Percentiles rank a stretch among this genome's conserved stretches.
phyloP scores from a whole-genome alignment of 2,888 invertebrate species.

The Pheosia gnoma region DNA sequence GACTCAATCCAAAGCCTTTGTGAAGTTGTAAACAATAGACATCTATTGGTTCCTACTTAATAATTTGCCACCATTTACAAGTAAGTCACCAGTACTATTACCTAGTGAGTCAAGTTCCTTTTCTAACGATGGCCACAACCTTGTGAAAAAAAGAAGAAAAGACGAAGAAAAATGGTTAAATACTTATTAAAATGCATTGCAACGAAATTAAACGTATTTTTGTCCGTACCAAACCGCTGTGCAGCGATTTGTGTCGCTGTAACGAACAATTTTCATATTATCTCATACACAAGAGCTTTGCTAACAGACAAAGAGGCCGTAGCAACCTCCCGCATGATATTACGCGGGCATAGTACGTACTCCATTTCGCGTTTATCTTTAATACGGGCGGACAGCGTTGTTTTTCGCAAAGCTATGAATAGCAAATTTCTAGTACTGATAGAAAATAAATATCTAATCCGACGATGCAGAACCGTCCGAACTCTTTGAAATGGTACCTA shows the following conservation, averaged over 20 bases:
- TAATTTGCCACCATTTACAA: too few species aligned
- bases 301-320: constrained; percentile 1
- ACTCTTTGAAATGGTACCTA: not conserved
- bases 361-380: not conserved
- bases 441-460: not conserved
- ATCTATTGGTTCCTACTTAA: too few species aligned
- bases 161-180: too few species aligned
- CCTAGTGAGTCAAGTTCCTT: too few species aligned
- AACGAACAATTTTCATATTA: constrained; percentile 2
- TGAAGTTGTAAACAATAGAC: too few species aligned
- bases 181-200: too few species aligned
- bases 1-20: not conserved
- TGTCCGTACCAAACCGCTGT: not conserved
- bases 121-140: not conserved
- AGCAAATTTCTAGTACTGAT: not conserved
- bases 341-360: not conserved
- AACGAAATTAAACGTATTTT: not conserved
- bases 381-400: not conserved
- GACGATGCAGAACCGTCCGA: not conserved
- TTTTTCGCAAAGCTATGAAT: not conserved
- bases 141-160: not conserved
- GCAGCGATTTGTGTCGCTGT: not conserved
- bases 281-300: not conserved
- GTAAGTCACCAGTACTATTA: too few species aligned
- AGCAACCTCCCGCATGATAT: not conserved